A percentile compares a stretch with the other conserved stretches of the same genome.
phyloP scores from a whole-genome alignment of 2,113 vertebrate genomes.

The Dinomys branickii region DNA sequence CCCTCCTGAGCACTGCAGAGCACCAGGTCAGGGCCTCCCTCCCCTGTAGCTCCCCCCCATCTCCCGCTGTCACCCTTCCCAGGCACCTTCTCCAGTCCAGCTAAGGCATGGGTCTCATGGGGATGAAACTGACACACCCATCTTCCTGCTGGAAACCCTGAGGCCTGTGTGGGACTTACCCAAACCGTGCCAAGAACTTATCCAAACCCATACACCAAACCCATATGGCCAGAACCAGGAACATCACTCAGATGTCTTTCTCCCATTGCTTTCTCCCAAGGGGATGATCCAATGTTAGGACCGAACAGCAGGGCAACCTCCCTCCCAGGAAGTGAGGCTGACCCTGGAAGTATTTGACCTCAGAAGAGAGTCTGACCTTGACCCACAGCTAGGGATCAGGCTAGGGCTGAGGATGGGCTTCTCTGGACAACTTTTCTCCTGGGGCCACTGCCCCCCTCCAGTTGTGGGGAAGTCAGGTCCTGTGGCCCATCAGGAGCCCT shows the following conservation, averaged over 20 bases:
- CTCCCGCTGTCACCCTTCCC: not conserved
- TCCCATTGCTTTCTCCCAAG: too few species aligned
- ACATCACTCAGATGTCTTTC: not conserved
- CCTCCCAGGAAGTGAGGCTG: not conserved
- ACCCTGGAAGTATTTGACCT: not conserved
- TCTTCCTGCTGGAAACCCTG: not conserved
- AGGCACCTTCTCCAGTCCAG: fast-evolving
- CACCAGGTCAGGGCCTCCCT: not conserved
- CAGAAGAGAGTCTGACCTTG: not conserved
- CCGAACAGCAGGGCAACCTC: not conserved
- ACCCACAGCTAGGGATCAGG: not conserved
- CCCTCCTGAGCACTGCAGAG: fast-evolving
- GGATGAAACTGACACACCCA: not conserved
- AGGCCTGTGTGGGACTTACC: not conserved
- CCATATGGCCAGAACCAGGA: not conserved
- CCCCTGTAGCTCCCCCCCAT: not conserved
- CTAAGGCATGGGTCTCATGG: not conserved
- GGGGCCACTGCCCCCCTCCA: too few species aligned
- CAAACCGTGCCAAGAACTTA: not conserved
- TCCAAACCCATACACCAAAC: not conserved
- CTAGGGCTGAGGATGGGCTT: not conserved
- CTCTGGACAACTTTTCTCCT: too few species aligned
- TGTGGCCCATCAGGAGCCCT: not conserved
- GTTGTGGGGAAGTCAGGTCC: not conserved
- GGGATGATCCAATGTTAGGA: too few species aligned